A percentile compares a stretch with the other conserved stretches of the same genome.
Conservation (phyloP, 2,113 vertebrate species). For the Catagonus wagneri region DNA sequence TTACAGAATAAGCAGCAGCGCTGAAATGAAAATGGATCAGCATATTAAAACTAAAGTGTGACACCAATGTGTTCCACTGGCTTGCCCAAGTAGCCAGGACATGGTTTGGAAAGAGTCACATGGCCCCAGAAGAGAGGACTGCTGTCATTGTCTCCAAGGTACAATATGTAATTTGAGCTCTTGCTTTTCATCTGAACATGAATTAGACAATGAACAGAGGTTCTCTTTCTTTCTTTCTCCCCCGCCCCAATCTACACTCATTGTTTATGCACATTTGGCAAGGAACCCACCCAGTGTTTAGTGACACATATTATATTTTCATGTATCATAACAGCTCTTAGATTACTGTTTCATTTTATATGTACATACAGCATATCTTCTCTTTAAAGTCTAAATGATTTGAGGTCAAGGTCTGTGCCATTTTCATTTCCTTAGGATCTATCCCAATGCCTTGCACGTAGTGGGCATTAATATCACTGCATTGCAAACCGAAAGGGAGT, state of each 20-base stretch:
- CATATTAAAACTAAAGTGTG: neutral
- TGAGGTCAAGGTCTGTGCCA: neutral
- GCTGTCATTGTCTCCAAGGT: neutral
- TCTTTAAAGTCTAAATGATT: neutral
- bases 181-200: neutral
- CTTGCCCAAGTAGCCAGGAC: neutral
- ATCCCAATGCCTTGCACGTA: neutral
- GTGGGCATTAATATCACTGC: fast-evolving
- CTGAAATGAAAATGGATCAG: neutral
- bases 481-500: neutral
- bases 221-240: neutral
- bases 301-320: neutral
- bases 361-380: neutral
- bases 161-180: neutral
- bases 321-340: neutral
- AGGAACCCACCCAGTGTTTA: neutral
- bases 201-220: neutral
- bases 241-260: neutral
- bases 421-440: neutral
- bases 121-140: neutral
- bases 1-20: neutral
- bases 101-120: neutral
- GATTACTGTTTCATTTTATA: neutral
- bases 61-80: too few relatives aligned
- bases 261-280: neutral